Percentiles rank a stretch among this genome's conserved stretches.
Conservation (phyloP, 2,888 invertebrate genomes). For the Pyralis farinalis region DNA sequence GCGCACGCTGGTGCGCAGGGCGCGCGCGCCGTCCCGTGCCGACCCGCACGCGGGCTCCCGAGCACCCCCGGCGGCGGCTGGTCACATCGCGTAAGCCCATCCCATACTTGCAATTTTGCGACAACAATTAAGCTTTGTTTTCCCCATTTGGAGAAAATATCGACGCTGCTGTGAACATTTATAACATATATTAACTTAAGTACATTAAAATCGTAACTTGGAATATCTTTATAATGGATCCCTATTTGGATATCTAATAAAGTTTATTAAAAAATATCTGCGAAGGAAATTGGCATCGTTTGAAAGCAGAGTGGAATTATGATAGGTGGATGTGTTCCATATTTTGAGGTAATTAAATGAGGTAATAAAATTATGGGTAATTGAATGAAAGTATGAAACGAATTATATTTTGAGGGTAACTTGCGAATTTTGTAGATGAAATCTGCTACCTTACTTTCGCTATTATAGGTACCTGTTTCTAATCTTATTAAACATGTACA, state of each 20-base stretch:
- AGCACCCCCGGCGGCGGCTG: constrained; percentile 81
- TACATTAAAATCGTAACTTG: constrained; percentile 30
- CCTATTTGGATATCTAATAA: background rate
- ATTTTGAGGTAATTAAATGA: too few species aligned
- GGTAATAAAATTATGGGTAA: too few species aligned
- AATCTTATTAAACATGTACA: too few species aligned
- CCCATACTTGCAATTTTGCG: constrained; percentile 81
- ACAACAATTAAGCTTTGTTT: constrained; percentile 81
- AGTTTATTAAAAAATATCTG: constrained; percentile 1
- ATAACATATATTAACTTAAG: constrained; percentile 50
- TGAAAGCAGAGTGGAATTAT: background rate
- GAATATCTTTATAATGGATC: background rate
- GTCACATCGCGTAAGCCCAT: constrained; percentile 88
- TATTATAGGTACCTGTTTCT: too few species aligned
- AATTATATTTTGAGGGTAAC: too few species aligned
- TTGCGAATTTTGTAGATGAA: too few species aligned
- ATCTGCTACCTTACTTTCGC: too few species aligned
- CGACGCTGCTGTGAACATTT: constrained; percentile 78
- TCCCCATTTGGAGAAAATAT: constrained; percentile 55
- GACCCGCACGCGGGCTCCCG: constrained; percentile 58
- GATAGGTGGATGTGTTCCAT: too few species aligned
- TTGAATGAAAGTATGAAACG: too few species aligned
- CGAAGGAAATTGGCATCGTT: background rate
- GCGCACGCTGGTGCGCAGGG: constrained; percentile 49
- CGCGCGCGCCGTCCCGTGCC: constrained; percentile 67